phyloP scores from a whole-genome alignment of 2,797 vertebrate genomes.

The Varecia variegata region DNA sequence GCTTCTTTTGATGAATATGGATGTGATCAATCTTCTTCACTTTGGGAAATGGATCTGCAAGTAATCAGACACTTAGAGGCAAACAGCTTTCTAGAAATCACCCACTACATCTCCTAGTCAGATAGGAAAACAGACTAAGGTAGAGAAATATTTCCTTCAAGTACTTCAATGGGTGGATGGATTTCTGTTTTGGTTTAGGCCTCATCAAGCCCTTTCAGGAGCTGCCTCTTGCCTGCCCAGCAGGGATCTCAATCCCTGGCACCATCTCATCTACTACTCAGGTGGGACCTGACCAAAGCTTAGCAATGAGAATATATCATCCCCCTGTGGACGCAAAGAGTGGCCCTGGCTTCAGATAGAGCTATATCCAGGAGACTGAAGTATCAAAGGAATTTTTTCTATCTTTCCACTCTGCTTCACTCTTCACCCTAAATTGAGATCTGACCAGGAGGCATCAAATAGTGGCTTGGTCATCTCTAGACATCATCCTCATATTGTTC shows the following conservation, averaged over 20 bases:
- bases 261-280: neutral
- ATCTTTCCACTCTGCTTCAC: neutral
- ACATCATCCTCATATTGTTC: neutral
- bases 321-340: neutral
- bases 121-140: neutral
- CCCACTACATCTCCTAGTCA: neutral
- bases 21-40: neutral
- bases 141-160: neutral
- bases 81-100: neutral
- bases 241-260: neutral
- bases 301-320: neutral
- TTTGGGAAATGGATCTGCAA: slow-evolving; percentile 37
- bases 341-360: neutral
- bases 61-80: neutral
- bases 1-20: neutral
- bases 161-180: neutral
- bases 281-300: neutral
- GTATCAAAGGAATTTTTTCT: neutral
- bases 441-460: neutral
- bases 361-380: neutral
- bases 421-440: neutral
- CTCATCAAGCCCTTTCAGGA: neutral
- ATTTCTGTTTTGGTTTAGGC: neutral
- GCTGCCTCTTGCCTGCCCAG: neutral
- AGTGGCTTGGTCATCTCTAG: neutral